phyloP scores from a whole-genome alignment of 1,140 invertebrate species.

The Euschistus heros region DNA sequence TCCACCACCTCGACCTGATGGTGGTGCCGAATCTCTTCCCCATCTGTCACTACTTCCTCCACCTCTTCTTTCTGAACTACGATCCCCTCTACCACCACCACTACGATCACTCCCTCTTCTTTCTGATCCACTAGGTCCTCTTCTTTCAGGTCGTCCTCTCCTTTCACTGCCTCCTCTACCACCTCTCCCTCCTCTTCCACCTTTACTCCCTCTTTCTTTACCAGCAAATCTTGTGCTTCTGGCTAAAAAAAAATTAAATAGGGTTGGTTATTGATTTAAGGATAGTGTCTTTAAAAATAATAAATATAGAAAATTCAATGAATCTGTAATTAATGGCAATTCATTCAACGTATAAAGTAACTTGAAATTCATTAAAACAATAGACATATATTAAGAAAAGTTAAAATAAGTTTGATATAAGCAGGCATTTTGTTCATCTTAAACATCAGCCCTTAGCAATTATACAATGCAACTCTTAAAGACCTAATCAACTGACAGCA shows the following conservation, averaged over 20 bases:
- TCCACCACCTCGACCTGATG: neutral
- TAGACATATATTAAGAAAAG: too few species aligned
- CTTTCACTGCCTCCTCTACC: constrained; percentile 17
- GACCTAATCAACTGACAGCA: too few species aligned
- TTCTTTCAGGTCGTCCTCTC: constrained; percentile 1
- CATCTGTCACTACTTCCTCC: constrained; percentile 5
- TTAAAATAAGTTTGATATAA: too few species aligned
- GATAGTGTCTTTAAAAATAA: neutral
- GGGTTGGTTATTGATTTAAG: neutral
- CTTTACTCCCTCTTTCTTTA: constrained; percentile 11
- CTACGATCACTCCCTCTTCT: constrained; percentile 8
- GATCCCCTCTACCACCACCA: constrained; percentile 9
- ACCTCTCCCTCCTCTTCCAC: neutral
- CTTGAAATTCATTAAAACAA: too few species aligned
- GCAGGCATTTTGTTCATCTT: too few species aligned
- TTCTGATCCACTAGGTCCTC: neutral
- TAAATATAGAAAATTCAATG: neutral
- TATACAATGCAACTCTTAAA: too few species aligned
- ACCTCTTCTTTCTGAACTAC: neutral
- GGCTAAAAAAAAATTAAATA: constrained; percentile 14
- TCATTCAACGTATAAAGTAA: neutral
- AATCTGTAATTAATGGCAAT: neutral
- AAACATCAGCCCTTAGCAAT: too few species aligned
- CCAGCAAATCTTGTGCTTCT: constrained; percentile 21
- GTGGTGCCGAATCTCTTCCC: neutral